Conservation (phyloP, 2,888 invertebrate species). For the Allolobophora icterica region DNA sequence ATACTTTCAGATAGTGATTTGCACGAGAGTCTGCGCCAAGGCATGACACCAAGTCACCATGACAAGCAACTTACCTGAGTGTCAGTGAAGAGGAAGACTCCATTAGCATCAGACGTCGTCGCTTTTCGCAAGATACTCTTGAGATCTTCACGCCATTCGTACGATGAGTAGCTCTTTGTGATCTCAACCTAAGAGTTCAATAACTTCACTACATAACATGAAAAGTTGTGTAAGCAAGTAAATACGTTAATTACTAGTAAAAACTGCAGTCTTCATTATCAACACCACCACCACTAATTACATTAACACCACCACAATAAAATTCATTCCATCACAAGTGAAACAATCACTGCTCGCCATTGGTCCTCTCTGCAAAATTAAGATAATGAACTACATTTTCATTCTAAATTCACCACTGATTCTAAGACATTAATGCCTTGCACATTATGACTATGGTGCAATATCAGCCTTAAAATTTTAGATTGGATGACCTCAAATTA, state of each 20-base stretch:
- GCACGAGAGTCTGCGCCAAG: too few relatives aligned
- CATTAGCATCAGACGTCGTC: constrained; percentile 82
- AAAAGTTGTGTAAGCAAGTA: not conserved
- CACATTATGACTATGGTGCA: too few relatives aligned
- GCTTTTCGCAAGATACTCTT: constrained; percentile 81
- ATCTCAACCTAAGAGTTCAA: constrained; percentile 78
- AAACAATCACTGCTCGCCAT: too few relatives aligned
- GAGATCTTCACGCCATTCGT: constrained; percentile 90
- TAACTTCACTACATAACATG: not conserved
- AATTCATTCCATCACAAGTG: too few relatives aligned
- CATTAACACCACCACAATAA: too few relatives aligned
- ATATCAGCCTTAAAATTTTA: too few relatives aligned
- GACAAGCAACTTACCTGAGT: constrained; percentile 73
- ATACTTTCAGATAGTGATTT: not conserved
- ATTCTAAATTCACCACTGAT: too few relatives aligned
- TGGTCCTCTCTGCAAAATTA: too few relatives aligned
- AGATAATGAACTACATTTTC: too few relatives aligned
- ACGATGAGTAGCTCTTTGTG: constrained; percentile 80
- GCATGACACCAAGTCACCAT: not conserved
- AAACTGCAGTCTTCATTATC: not conserved
- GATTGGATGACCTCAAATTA: too few relatives aligned
- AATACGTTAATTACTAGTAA: not conserved
- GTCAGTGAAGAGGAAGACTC: constrained; percentile 88
- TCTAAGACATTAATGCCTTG: too few relatives aligned
- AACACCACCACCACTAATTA: too few relatives aligned